Evolutionary conservation across 2,888 invertebrate genomes (phyloP), one percentile per base, ranked within the genome.

Genomic region (Idaea straminata): DNA sequence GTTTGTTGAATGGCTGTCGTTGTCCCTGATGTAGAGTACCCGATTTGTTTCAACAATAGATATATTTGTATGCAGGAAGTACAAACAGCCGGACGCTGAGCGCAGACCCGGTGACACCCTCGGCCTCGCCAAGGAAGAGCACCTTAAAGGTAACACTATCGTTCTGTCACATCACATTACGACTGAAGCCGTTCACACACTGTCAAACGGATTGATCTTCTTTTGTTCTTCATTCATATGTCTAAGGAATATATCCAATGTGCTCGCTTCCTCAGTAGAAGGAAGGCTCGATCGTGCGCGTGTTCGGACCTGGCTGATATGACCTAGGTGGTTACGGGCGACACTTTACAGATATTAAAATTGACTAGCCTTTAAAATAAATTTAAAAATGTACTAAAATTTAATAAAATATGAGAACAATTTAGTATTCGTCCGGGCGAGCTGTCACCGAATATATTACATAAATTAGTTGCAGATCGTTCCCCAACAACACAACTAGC

Each of bases 141-240:
- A 91, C 91, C 7, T 86, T 92, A 74, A 92, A 92, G 91, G 91
- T 92, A 90, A 84, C 71, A 75, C 79, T 83, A 82, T 86, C 78
- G 66, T 76, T 80, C 76, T 65, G 36, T 61, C 63, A 35, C 35
- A 10, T 34, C 13, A 34, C 15, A 13, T 15, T 35, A 15, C 5
- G 10, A 36, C 25, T 25, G 36, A 36, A 36, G 3, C n/a, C 35
- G 15, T 34, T 6, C 57, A 13, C 15, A 35, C 4, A 62, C 34
- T 47, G 13, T 7, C 15, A 58, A 58, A 15, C 57, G 25, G 62
- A 5, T 57, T 62, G 57, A 47, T 61, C 61, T n/a, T n/a, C n/a
- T n/a, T n/a, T n/a, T n/a, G n/a, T n/a, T n/a, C n/a, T n/a, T n/a
- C n/a, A n/a, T n/a, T n/a, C n/a, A n/a, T n/a, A 61, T 25, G 25